phyloP scores from a whole-genome alignment of 2,113 vertebrate genomes.

The Semnornis frantzii region DNA sequence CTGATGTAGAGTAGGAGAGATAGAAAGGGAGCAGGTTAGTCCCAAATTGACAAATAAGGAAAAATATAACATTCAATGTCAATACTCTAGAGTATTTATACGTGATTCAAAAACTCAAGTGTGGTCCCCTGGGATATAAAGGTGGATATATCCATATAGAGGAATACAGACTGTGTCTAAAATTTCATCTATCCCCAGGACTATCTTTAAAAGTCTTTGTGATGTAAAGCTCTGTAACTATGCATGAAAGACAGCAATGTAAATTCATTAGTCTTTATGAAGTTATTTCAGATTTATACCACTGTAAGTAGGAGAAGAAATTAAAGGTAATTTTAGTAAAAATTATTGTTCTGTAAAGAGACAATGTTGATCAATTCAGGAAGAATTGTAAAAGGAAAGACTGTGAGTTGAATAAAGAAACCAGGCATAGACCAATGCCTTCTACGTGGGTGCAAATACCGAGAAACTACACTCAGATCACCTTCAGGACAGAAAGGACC shows the following conservation, averaged over 20 bases:
- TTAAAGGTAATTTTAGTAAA: neutral
- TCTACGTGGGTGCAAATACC: neutral
- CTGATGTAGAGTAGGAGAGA: neutral
- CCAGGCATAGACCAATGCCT: neutral
- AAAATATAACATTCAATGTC: neutral
- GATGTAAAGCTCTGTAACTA: neutral
- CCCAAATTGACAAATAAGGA: neutral
- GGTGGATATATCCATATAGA: neutral
- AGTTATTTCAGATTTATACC: neutral
- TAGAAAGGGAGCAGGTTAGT: neutral
- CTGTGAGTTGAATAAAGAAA: neutral
- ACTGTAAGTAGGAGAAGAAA: neutral
- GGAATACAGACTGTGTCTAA: neutral
- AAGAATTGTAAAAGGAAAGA: neutral
- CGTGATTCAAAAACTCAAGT: neutral
- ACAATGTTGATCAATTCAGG: neutral
- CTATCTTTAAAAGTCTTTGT: neutral
- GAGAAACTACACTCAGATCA: neutral
- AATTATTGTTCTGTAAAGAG: neutral
- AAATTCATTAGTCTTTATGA: neutral
- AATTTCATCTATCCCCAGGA: neutral
- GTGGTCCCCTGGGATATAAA: neutral
- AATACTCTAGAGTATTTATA: neutral
- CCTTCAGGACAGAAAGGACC: neutral
- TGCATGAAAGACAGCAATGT: neutral